Percentiles rank a stretch among this genome's conserved stretches.
These are phyloP conservation scores for Chrysopa pallens DNA, from an alignment of 1,140 invertebrate genomes.

Conservation along the genomic window DNA sequence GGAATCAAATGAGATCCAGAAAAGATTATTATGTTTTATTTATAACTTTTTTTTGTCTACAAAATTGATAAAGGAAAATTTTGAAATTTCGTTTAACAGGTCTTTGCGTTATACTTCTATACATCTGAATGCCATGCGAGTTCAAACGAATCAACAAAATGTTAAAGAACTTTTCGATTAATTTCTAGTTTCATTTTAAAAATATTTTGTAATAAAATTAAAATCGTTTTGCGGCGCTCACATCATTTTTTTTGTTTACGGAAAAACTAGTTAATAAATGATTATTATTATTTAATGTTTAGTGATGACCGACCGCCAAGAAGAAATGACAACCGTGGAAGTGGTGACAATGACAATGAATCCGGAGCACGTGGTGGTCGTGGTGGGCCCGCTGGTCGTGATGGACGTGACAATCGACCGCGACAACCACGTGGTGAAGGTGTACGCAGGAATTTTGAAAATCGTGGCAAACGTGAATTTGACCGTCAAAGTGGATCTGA, in stretches of 20 bases:
- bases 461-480: conserved; percentile 75
- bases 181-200: too few relatives aligned
- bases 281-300: neutral
- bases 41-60: too few relatives aligned
- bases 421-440: conserved; percentile 15
- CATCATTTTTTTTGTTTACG: conserved; percentile 17
- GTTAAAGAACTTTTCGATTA: too few relatives aligned
- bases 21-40: too few relatives aligned
- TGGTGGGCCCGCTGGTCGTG: conserved; percentile 22
- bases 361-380: conserved; percentile 27
- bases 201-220: too few relatives aligned
- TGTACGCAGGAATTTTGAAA: conserved; percentile 34
- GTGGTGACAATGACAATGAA: conserved; percentile 27
- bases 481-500: conserved; percentile 89
- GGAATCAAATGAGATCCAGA: too few relatives aligned
- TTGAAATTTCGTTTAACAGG: too few relatives aligned
- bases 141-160: too few relatives aligned
- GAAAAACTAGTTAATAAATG: neutral
- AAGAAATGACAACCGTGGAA: conserved; percentile 17
- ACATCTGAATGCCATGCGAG: too few relatives aligned
- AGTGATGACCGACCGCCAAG: conserved; percentile 17
- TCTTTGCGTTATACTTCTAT: too few relatives aligned
- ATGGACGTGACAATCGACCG: conserved; percentile 18
- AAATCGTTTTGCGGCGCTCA: too few relatives aligned
- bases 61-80: too few relatives aligned